phyloP scores from a whole-genome alignment of 2,888 invertebrate species.

The Xanthorhoe designata region DNA sequence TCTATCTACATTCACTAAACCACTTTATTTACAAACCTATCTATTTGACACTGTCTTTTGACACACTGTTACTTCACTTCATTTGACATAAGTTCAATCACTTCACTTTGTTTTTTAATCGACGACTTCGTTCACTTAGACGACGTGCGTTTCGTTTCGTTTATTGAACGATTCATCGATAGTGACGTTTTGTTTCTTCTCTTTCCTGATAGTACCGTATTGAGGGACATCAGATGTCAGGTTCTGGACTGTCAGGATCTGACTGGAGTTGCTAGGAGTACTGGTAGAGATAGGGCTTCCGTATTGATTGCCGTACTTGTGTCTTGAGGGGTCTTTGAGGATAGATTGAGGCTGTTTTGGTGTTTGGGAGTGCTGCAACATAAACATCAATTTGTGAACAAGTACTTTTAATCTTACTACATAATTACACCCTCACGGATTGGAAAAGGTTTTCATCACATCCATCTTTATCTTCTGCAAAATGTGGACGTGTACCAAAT shows the following conservation, averaged over 20 bases:
- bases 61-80: slow-evolving; percentile 38
- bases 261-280: slow-evolving; percentile 77
- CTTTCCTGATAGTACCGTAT: slow-evolving; percentile 83
- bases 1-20: slow-evolving; percentile 79
- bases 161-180: slow-evolving; percentile 79
- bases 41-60: slow-evolving; percentile 40
- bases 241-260: slow-evolving; percentile 87
- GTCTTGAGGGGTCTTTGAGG: slow-evolving; percentile 87
- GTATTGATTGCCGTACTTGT: slow-evolving; percentile 84
- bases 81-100: slow-evolving; percentile 23
- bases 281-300: slow-evolving; percentile 77
- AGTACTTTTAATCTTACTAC: too few species aligned
- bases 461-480: too few species aligned
- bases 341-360: slow-evolving; percentile 87
- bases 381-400: slow-evolving; percentile 41
- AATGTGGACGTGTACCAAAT: too few species aligned
- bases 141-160: slow-evolving; percentile 77
- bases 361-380: slow-evolving; percentile 77
- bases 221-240: slow-evolving; percentile 80
- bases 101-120: slow-evolving; percentile 14
- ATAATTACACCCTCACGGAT: too few species aligned
- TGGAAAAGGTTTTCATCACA: too few species aligned
- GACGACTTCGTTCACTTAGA: slow-evolving; percentile 57
- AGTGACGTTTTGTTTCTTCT: slow-evolving; percentile 81
- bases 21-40: slow-evolving; percentile 68